Base-by-base conservation (phyloP, 2,113 vertebrate genomes). In the Aix galericulata region DNA sequence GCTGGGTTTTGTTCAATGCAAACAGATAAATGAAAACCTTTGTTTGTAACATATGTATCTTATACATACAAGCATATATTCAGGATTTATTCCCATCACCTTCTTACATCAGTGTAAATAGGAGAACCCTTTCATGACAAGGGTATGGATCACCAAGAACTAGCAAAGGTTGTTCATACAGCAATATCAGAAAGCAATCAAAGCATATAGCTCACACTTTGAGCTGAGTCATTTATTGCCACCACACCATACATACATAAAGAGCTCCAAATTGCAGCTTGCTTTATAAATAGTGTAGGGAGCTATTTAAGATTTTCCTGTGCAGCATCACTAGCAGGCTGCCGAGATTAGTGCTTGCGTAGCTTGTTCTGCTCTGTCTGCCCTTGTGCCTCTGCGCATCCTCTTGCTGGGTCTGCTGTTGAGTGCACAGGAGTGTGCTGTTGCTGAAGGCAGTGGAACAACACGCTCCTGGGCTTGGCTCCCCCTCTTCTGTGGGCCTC, bases 1-100 rank as follows among this genome's bases (percentile, higher is more conserved):
- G 11, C 29, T 78, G 60, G 29, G 88, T 94, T 32, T 94, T 97
- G 71, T 72, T 93, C 64, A 48, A 64, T 68, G 91, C 82, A 95
- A 96, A 32, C 46, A 81, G 74, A 59, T 38, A 91, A 95, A 94
- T 69, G 69, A 42, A 73, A 87, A 86, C 55, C 63, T 53, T 29
- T 77, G 76, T 78, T 88, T 76, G 23, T 84, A 64, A 14, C 56
- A 91, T 87, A 62, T 44, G 3, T 27, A 12, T 40, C 71, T 89
- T 58, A n/a, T 13, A 56, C 52, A 44, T 75, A n/a, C 48, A 29
- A 27, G 32, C 56, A 20, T 36, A 52, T n/a, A 79, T 64, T 76
- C 81, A 40, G 23, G 38, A 44, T 89, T 82, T 69, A 44, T 84
- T 89, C 69, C 66, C n/a, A 58, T 68, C 38, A 38, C 32, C 22